phyloP scores from a whole-genome alignment of 2,113 vertebrate species.

The Cnemophilus loriae region DNA sequence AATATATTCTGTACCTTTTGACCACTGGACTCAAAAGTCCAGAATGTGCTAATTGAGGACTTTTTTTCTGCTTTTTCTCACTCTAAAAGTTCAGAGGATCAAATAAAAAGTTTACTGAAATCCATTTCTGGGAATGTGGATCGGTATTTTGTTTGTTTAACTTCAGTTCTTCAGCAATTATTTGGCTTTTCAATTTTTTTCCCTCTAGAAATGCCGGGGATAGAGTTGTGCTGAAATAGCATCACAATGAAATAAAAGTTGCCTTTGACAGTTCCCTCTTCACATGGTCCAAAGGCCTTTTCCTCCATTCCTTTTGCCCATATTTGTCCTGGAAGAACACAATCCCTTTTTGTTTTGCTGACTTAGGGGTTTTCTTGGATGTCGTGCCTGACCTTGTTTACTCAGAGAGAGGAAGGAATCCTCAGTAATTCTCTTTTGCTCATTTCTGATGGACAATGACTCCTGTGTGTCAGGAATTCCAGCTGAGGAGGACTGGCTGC shows the following conservation, averaged over 20 bases:
- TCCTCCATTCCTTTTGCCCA: background rate
- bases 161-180: background rate
- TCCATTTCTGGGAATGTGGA: background rate
- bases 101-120: background rate
- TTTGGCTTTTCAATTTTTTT: background rate
- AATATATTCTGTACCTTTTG: background rate
- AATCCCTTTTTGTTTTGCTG: constrained; percentile 31
- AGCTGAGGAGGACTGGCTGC: constrained; percentile 46
- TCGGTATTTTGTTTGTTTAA: constrained; percentile 1
- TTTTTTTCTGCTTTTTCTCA: background rate
- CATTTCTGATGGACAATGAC: constrained; percentile 17
- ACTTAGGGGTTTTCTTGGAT: constrained; percentile 3
- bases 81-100: background rate
- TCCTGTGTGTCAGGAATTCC: constrained; percentile 51
- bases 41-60: background rate
- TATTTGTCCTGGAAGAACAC: constrained; percentile 11
- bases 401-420: constrained; percentile 32
- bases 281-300: background rate
- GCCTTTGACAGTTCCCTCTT: background rate
- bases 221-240: constrained; percentile 6
- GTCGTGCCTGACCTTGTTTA: constrained; percentile 4
- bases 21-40: background rate
- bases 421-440: background rate
- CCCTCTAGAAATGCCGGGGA: background rate
- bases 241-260: background rate